These are phyloP conservation scores for Chirona hameri DNA, from an alignment of 2,888 invertebrate genomes.

Conservation along the genomic window DNA sequence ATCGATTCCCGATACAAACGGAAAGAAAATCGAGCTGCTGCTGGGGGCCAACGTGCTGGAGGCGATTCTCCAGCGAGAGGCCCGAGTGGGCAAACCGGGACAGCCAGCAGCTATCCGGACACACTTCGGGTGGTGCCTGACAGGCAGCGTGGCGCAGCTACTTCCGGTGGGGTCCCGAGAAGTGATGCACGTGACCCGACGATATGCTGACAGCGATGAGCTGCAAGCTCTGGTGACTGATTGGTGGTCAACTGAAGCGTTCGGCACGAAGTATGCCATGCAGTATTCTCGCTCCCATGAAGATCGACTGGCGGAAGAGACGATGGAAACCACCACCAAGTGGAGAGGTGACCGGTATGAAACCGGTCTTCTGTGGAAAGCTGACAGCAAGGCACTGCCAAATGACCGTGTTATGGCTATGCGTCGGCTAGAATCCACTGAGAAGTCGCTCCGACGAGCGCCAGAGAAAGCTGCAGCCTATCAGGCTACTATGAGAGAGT, in stretches of 20 bases:
- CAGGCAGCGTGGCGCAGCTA: background rate
- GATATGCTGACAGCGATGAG: background rate
- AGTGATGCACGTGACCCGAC: background rate
- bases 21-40: background rate
- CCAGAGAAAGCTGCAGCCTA: background rate
- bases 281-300: background rate
- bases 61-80: background rate
- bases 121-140: background rate
- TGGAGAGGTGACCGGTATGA: too few relatives aligned
- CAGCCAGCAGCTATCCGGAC: background rate
- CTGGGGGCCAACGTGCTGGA: background rate
- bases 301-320: background rate
- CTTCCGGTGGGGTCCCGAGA: background rate
- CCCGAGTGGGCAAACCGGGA: background rate
- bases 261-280: background rate
- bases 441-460: background rate
- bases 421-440: background rate
- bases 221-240: background rate
- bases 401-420: background rate
- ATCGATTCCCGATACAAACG: background rate
- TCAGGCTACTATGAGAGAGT: background rate
- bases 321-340: too few relatives aligned
- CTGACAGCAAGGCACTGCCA: background rate
- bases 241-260: background rate
- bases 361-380: background rate